Evolutionary conservation across 2,113 vertebrate species (phyloP).

Genomic region (Daboia siamensis): DNA sequence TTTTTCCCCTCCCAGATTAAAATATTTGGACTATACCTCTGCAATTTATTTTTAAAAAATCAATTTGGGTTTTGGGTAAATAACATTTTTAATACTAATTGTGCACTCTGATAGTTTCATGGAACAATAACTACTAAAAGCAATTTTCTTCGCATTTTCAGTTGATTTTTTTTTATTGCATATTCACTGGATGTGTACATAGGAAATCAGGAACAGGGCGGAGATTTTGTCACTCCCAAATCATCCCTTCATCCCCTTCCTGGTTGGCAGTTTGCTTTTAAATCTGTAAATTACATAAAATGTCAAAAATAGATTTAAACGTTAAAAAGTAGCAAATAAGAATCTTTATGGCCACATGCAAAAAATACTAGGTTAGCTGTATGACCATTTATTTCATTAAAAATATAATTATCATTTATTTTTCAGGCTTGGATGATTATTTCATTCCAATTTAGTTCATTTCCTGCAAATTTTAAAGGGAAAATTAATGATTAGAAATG

Average conservation of each 20-base stretch:
- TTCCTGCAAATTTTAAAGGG: not conserved
- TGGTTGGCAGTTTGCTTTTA: not conserved
- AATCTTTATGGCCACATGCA: not conserved
- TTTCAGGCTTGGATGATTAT: not conserved
- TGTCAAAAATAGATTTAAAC: not conserved
- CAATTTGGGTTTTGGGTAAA: not conserved
- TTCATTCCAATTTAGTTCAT: not conserved
- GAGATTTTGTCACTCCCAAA: not conserved
- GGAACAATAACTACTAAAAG: not conserved
- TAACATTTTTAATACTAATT: not conserved
- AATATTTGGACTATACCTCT: not conserved
- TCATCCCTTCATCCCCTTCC: not conserved
- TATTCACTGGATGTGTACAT: not conserved
- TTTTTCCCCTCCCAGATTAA: not conserved
- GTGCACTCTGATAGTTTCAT: not conserved
- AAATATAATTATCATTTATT: not conserved
- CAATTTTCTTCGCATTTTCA: not conserved
- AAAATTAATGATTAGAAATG: not conserved
- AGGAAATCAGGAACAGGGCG: not conserved
- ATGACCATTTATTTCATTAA: not conserved
- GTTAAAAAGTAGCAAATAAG: not conserved
- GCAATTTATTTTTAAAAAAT: not conserved
- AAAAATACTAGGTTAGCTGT: not conserved
- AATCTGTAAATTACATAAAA: not conserved
- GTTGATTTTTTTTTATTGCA: not conserved